These are phyloP conservation scores for Xylophagus ater DNA, from an alignment of 2,888 invertebrate species.

Conservation along the genomic window DNA sequence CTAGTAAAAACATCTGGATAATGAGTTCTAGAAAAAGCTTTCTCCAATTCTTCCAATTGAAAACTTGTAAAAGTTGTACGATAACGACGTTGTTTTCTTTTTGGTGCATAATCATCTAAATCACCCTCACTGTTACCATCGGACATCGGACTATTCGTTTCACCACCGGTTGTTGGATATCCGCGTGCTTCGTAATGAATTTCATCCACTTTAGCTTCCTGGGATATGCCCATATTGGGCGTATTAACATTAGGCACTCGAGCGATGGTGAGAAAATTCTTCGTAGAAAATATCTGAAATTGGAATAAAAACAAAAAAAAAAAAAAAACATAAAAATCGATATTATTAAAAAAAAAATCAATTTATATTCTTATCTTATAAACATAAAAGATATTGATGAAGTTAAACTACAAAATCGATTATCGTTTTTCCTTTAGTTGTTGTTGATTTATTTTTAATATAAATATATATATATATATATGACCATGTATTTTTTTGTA, in stretches of 20 bases:
- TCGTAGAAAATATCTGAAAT: conserved; percentile 12
- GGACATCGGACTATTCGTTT: conserved; percentile 42
- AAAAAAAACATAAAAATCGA: too few relatives aligned
- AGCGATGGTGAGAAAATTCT: conserved; percentile 17
- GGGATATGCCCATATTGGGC: conserved; percentile 40
- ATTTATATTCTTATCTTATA: too few relatives aligned
- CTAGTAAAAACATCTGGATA: conserved; percentile 97
- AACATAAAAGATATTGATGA: too few relatives aligned
- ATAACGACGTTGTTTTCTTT: conserved; percentile 81
- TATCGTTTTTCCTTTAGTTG: too few relatives aligned
- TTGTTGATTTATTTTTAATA: too few relatives aligned
- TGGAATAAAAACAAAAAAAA: too few relatives aligned
- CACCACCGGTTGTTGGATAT: conserved; percentile 38
- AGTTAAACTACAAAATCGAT: too few relatives aligned
- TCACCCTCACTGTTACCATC: conserved; percentile 55
- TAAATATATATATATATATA: too few relatives aligned
- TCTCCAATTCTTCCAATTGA: conserved; percentile 91
- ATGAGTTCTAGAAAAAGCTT: conserved; percentile 93
- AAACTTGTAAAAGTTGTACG: conserved; percentile 92
- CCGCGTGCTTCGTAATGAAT: conserved; percentile 39
- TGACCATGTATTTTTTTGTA: too few relatives aligned
- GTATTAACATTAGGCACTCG: conserved; percentile 14
- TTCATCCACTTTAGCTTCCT: conserved; percentile 41
- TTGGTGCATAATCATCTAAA: conserved; percentile 68
- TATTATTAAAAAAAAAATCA: too few relatives aligned